Conservation (phyloP, 2,888 invertebrate species). For the Drosophila mimetica region DNA sequence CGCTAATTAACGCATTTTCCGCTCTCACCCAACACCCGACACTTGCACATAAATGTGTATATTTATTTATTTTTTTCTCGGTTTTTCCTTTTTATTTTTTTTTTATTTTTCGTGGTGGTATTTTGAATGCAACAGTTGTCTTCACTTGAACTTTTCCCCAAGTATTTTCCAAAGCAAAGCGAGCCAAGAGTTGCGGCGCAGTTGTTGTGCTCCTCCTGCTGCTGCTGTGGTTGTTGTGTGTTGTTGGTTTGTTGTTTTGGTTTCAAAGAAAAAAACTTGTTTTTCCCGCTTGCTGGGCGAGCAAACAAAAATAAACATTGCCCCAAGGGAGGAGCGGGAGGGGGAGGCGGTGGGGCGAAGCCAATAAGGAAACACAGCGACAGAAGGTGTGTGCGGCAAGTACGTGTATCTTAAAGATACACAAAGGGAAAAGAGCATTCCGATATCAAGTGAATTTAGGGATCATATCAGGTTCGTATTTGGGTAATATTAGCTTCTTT, state of each 20-base stretch:
- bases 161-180: constrained; percentile 36
- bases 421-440: constrained; percentile 4
- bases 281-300: constrained; percentile 65
- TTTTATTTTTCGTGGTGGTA: too few species aligned
- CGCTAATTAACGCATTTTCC: constrained; percentile 53
- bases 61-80: constrained; percentile 10
- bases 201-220: constrained; percentile 44
- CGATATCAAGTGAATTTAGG: background rate
- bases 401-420: constrained; percentile 68
- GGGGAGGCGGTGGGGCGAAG: constrained; percentile 42
- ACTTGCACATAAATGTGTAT: constrained; percentile 32
- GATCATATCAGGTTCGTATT: background rate
- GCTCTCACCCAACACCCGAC: constrained; percentile 19
- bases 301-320: constrained; percentile 70
- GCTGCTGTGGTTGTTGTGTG: constrained; percentile 36
- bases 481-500: background rate
- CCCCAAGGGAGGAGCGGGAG: constrained; percentile 40
- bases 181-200: constrained; percentile 51
- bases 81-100: too few species aligned
- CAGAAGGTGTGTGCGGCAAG: constrained; percentile 50
- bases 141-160: constrained; percentile 55
- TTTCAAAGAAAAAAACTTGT: constrained; percentile 69
- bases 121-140: constrained; percentile 46
- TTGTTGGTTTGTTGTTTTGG: constrained; percentile 42
- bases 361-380: constrained; percentile 65